phyloP scores from a whole-genome alignment of 2,113 vertebrate species.

The Hucho hucho region DNA sequence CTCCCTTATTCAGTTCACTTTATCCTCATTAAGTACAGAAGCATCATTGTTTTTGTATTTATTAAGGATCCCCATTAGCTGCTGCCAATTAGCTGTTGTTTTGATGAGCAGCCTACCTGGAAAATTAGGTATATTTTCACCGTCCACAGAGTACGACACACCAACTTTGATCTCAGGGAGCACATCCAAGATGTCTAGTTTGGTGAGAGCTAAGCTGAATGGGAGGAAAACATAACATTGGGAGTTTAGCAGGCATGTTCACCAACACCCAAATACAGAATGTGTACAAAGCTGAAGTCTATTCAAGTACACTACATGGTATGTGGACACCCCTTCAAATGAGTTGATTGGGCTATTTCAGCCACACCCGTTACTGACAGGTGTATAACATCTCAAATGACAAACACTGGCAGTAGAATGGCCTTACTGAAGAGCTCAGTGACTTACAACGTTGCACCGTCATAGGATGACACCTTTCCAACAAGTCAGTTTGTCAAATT shows the following conservation, averaged over 20 bases:
- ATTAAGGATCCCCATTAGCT: neutral
- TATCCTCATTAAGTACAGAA: neutral
- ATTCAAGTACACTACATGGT: too few species aligned
- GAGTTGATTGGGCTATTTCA: too few species aligned
- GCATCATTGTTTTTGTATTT: neutral
- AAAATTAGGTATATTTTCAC: slow-evolving; percentile 92
- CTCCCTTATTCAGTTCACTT: neutral
- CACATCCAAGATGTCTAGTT: slow-evolving; percentile 95
- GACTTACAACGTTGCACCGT: too few species aligned
- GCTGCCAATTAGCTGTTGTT: neutral
- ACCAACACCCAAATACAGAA: neutral
- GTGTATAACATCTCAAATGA: too few species aligned
- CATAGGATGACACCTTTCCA: too few species aligned
- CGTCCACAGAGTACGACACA: slow-evolving; percentile 87
- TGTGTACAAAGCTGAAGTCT: too few species aligned
- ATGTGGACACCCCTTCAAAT: too few species aligned
- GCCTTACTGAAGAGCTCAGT: too few species aligned
- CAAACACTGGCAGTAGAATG: too few species aligned
- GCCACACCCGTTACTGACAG: too few species aligned
- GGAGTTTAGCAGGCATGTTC: neutral
- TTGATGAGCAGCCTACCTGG: slow-evolving; percentile 79
- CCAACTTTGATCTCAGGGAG: slow-evolving; percentile 93
- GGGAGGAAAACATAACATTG: neutral
- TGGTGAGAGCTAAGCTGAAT: slow-evolving; percentile 91
- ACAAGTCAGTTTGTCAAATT: too few species aligned